Percentiles rank a stretch among this genome's conserved stretches.
Conservation (phyloP, 1,140 invertebrate genomes). For the Drosophila pandora region DNA sequence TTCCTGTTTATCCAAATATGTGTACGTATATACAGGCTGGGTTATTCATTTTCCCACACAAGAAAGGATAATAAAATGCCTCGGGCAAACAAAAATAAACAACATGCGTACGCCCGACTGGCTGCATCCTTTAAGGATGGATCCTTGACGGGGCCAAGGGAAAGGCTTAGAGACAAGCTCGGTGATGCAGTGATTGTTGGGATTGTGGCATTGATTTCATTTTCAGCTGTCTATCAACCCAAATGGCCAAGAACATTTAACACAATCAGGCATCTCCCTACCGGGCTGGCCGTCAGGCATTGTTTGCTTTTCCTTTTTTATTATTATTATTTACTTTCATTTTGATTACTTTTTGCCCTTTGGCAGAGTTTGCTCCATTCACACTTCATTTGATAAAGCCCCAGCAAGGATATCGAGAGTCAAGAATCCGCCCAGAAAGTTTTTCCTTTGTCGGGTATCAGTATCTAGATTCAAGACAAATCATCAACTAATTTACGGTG, state of each 20-base stretch:
- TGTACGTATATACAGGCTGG: not conserved
- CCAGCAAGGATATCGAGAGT: constrained; percentile 10
- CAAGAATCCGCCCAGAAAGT: constrained; percentile 17
- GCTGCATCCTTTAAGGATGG: constrained; percentile 59
- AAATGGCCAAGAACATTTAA: constrained; percentile 60
- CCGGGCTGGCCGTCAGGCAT: constrained; percentile 4
- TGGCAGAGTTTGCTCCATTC: constrained; percentile 55
- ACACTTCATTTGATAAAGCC: constrained; percentile 61
- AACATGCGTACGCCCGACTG: constrained; percentile 57
- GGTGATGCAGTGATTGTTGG: constrained; percentile 34
- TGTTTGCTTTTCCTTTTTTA: constrained; percentile 48
- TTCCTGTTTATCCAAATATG: constrained; percentile 76
- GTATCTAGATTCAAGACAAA: constrained; percentile 26
- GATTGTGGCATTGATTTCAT: constrained; percentile 74
- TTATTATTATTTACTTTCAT: constrained; percentile 75
- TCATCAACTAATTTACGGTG: constrained; percentile 60
- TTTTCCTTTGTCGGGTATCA: constrained; percentile 15
- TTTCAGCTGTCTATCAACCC: constrained; percentile 41
- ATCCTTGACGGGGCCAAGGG: constrained; percentile 25
- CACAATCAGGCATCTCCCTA: constrained; percentile 47
- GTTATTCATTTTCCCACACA: constrained; percentile 53
- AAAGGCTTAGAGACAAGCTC: constrained; percentile 60
- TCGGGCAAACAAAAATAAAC: constrained; percentile 63
- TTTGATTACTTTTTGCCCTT: constrained; percentile 67
- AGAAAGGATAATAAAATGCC: constrained; percentile 74